Evolutionary conservation across 2,797 vertebrate species (phyloP).

Genomic region (Danio jaintianensis): DNA sequence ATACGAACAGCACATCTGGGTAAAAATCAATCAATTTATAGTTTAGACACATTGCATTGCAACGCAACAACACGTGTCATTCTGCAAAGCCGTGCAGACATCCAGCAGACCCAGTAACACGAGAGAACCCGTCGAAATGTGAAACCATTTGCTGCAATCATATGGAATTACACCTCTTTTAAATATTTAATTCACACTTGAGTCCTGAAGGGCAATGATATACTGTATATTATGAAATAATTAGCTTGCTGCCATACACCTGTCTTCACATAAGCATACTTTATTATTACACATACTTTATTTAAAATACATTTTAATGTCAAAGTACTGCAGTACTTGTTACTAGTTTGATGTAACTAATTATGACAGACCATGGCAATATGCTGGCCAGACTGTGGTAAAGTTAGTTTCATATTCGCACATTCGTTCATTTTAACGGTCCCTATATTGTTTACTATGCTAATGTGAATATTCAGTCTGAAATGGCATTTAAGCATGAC

Average conservation of each 20-base stretch:
- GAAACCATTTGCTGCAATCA: slow-evolving; percentile 11
- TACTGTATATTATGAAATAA: not conserved
- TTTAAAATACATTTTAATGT: not conserved
- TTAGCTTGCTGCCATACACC: not conserved
- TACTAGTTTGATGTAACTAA: not conserved
- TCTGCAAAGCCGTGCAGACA: not conserved
- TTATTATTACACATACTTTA: too few relatives aligned
- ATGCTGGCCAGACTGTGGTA: too few relatives aligned
- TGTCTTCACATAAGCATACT: not conserved
- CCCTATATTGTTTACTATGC: too few relatives aligned
- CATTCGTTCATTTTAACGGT: too few relatives aligned
- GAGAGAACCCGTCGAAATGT: slow-evolving; percentile 14
- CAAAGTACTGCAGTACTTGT: not conserved
- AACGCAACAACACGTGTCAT: not conserved
- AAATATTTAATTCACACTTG: slow-evolving; percentile 19
- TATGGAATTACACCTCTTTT: slow-evolving; percentile 36
- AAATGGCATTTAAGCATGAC: too few relatives aligned
- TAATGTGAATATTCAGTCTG: too few relatives aligned
- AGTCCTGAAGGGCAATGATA: not conserved
- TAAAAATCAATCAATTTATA: not conserved
- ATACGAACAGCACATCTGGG: not conserved
- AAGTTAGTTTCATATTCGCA: too few relatives aligned
- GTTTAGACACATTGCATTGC: not conserved
- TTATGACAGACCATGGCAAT: not conserved
- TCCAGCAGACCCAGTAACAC: not conserved